Base-by-base conservation (phyloP, 2,113 vertebrate genomes). In the Zosterops lateralis region DNA sequence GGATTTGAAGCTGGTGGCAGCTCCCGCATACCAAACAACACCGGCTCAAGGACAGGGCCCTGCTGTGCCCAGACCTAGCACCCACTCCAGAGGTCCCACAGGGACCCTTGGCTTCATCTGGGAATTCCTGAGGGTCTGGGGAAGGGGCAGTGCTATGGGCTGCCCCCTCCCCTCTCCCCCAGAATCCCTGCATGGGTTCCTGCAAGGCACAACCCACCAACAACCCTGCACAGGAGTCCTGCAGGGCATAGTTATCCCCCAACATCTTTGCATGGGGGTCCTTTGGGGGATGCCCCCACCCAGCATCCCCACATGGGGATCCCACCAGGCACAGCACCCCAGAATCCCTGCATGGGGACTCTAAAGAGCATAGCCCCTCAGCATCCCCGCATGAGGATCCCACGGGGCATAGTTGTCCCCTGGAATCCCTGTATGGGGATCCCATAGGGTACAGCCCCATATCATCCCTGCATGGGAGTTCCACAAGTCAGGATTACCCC, bases 1-100 rank as follows among this genome's bases (percentile, higher is more conserved):
- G 93, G 86, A 92, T 89, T 77, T 90, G 90, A 93, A 93, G 89
- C 79, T 16, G 36, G 84, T 73, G 57, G 65, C 50, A 10, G 86
- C 89, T 96, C 66, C 88, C 2, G 91, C 87, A 92, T 89, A 92
- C 88, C 95, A 92, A 95, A 85, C 66, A 73, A 72, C 22, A 5
- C 62, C 6, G 0, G n/a, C 93, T 92, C 93, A 95, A 94, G 90
- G 84, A 86, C 81, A 29, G 87, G 28, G 29, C 31, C 66, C 50
- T 7, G 1, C 68, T 17, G 22, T 7, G 7, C 36, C 32, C 9
- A 9, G 24, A 38, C 14, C 17, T 0, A 4, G 50, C 60, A 44
- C 26, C 54, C 68, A 65, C 16, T 17, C 13, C 3, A 0, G 9
- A 26, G 24, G 4, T 34, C 19, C 42, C 8, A 1, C 12, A 12